phyloP scores from a whole-genome alignment of 2,888 invertebrate genomes.

The Saturnia pavonia region DNA sequence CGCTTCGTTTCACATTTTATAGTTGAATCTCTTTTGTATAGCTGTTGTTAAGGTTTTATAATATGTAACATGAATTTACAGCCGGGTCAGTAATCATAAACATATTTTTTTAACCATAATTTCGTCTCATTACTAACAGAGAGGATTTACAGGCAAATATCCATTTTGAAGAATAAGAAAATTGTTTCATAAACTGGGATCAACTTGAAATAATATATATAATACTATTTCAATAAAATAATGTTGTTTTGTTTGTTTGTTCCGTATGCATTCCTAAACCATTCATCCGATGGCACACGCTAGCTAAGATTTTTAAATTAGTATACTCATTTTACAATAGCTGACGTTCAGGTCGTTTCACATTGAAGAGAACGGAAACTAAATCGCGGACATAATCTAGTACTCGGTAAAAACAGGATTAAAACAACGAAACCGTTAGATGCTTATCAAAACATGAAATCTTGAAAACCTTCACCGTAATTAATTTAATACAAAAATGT shows the following conservation, averaged over 20 bases:
- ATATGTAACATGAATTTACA: constrained; percentile 18
- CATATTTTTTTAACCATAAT: neutral
- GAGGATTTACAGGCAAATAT: neutral
- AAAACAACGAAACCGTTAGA: neutral
- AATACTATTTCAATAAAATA: too few species aligned
- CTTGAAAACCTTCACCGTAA: neutral
- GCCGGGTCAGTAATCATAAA: neutral
- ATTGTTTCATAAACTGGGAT: too few species aligned
- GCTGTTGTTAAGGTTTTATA: constrained; percentile 26
- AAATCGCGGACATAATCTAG: neutral
- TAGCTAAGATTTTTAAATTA: too few species aligned
- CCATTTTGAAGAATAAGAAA: too few species aligned
- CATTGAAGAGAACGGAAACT: too few species aligned
- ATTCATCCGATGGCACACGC: too few species aligned
- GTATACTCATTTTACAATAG: too few species aligned
- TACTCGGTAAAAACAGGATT: neutral
- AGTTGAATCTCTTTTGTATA: constrained; percentile 50
- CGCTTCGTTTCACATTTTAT: constrained; percentile 61
- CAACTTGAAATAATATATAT: too few species aligned
- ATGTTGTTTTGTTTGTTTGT: too few species aligned
- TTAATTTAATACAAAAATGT: neutral
- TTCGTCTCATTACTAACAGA: neutral
- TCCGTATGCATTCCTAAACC: too few species aligned
- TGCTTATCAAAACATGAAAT: neutral
- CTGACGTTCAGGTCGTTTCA: too few species aligned